A percentile compares a stretch with the other conserved stretches of the same genome.
Conservation (phyloP, 2,113 vertebrate species). For the Urocolius indicus region DNA sequence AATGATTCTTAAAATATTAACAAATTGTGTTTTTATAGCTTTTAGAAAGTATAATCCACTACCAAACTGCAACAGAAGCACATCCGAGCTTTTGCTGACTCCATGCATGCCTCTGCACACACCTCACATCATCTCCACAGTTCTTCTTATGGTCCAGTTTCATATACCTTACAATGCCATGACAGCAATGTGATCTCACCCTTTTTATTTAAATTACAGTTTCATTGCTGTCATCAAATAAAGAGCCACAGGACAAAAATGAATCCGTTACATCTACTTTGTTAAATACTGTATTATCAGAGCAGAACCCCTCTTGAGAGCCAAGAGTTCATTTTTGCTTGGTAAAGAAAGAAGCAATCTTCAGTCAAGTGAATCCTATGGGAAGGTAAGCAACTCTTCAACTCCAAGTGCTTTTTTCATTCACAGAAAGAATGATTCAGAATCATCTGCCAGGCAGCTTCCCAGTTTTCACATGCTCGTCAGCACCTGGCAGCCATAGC, state of each 20-base stretch:
- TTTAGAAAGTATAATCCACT: neutral
- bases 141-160: neutral
- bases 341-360: neutral
- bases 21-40: neutral
- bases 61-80: neutral
- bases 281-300: neutral
- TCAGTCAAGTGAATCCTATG: constrained; percentile 4
- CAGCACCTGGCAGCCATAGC: neutral
- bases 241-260: neutral
- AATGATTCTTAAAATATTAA: neutral
- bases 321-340: neutral
- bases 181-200: neutral
- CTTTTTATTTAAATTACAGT: neutral
- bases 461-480: neutral
- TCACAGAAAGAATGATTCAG: neutral
- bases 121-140: neutral
- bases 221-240: neutral
- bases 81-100: neutral
- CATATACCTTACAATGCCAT: neutral
- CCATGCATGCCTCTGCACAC: rapidly evolving
- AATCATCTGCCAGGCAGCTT: neutral
- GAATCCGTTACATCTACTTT: neutral
- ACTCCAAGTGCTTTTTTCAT: neutral
- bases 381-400: neutral
- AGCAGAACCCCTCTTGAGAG: constrained; percentile 11